phyloP scores from a whole-genome alignment of 1,140 invertebrate species.

The Drosophila pectinifera region DNA sequence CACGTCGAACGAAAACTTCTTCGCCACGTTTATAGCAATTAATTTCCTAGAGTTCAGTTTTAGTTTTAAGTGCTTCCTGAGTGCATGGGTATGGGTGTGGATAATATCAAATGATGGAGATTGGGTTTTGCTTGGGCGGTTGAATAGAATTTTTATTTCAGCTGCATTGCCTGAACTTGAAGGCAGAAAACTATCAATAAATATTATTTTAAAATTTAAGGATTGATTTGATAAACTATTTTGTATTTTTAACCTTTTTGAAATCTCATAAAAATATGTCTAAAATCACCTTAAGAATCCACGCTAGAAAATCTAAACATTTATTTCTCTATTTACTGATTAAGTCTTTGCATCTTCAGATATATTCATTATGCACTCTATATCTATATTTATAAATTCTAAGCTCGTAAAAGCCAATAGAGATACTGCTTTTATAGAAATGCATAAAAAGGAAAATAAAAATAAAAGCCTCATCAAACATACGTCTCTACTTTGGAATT shows the following conservation, averaged over 20 bases:
- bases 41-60: constrained; percentile 79
- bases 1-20: constrained; percentile 32
- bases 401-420: background rate
- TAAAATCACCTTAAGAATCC: no score
- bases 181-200: background rate
- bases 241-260: background rate
- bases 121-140: background rate
- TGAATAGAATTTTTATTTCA: constrained; percentile 4
- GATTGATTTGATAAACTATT: no score
- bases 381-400: background rate
- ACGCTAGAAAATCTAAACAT: no score
- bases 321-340: no score
- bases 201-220: background rate
- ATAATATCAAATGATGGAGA: background rate
- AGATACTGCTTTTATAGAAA: background rate
- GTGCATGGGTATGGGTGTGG: constrained; percentile 18
- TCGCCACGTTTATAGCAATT: constrained; percentile 79
- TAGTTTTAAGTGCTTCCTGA: constrained; percentile 70
- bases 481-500: constrained; percentile 12
- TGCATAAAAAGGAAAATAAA: constrained; percentile 1
- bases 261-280: background rate
- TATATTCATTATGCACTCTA: no score
- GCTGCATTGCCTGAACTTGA: background rate
- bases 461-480: constrained; percentile 12
- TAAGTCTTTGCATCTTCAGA: no score